Conservation (phyloP, 2,888 invertebrate genomes). For the Masnerella sp. region DNA sequence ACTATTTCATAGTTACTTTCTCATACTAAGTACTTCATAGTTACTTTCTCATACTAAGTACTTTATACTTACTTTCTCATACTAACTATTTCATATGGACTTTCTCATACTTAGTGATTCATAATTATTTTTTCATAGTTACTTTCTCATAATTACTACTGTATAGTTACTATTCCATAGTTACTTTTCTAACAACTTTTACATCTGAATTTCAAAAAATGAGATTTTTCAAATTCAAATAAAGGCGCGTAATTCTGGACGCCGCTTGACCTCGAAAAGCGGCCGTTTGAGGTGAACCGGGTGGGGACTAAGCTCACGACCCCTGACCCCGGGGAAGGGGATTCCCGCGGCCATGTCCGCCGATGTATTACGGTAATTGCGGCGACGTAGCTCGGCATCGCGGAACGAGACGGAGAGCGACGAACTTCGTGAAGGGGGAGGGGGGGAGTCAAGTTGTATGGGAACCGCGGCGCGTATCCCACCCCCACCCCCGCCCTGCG, state of each 20-base stretch:
- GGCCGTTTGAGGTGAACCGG: constrained; percentile 17
- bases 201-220: no score
- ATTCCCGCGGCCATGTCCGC: constrained; percentile 67
- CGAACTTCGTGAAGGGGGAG: background rate
- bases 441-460: constrained; percentile 53
- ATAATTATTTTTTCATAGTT: no score
- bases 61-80: no score
- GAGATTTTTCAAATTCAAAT: no score
- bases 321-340: constrained; percentile 39
- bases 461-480: constrained; percentile 60
- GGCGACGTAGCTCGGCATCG: constrained; percentile 63
- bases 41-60: no score
- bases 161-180: no score
- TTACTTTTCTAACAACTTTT: no score
- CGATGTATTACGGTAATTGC: constrained; percentile 73
- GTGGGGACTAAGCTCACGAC: constrained; percentile 27
- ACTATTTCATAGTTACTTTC: no score
- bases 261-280: constrained; percentile 16
- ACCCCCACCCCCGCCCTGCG: constrained; percentile 54
- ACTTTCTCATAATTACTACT: no score
- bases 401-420: constrained; percentile 51
- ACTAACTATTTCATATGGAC: no score
- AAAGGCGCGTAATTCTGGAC: constrained; percentile 22
- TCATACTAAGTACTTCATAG: no score
- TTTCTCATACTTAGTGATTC: no score